Percentiles rank a stretch among this genome's conserved stretches.
Conservation (phyloP, 2,888 invertebrate genomes). For the Patella depressa region DNA sequence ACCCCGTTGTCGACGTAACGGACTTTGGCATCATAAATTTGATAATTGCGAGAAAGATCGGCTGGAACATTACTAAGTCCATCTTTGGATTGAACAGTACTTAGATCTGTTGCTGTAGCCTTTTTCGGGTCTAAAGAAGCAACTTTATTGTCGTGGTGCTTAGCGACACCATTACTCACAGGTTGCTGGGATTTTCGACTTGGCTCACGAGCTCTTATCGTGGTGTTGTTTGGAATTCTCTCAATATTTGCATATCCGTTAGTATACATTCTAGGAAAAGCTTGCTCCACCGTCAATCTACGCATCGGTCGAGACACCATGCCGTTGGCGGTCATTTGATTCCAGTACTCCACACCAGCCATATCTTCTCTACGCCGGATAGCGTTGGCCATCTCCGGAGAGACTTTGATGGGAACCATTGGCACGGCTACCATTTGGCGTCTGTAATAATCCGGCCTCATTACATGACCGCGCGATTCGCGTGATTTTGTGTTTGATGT, state of each 20-base stretch:
- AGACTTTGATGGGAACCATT: constrained; percentile 10
- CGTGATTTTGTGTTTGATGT: constrained; percentile 8
- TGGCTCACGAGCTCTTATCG: background rate
- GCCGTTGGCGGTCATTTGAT: background rate
- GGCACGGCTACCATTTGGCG: background rate
- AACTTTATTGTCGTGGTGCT: background rate
- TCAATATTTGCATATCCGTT: background rate
- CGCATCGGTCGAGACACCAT: background rate
- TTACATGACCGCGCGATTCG: background rate
- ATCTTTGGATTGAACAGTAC: background rate
- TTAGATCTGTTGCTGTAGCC: background rate
- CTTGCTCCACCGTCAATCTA: background rate
- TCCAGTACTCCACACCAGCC: constrained; percentile 21
- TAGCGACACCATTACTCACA: background rate
- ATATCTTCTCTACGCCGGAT: constrained; percentile 20
- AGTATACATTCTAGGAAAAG: background rate
- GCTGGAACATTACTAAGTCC: too few species aligned
- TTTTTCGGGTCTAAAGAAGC: background rate
- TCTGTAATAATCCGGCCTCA: background rate
- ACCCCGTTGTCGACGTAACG: background rate
- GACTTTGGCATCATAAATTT: background rate
- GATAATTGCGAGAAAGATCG: background rate
- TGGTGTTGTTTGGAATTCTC: too few species aligned
- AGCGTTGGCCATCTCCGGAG: constrained; percentile 19
- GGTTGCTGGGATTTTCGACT: background rate